Evolutionary conservation across 2,888 invertebrate genomes (phyloP), one percentile per base, ranked within the genome.

Genomic region (Nowickia ferox): DNA sequence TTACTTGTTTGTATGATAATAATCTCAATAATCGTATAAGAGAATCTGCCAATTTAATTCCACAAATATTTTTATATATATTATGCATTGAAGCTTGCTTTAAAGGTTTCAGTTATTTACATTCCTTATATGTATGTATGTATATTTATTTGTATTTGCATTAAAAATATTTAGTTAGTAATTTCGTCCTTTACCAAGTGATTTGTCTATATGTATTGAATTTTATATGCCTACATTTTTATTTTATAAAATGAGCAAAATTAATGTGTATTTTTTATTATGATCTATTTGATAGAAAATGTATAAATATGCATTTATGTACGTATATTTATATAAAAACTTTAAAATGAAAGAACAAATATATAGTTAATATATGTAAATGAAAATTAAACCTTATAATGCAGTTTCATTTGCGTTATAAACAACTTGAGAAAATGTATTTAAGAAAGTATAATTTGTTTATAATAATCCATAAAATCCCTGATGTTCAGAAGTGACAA

Each of bases 261-360:
- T 82, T 72, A 66, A 83, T 83, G 44, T 83, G 57, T 75, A 79
- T 69, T 79, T 30, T 83, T 84, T 84, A 68, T 84, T 84, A 68
- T 61, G 48, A 84, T 79, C 53, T 84, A 78, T 79, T 79, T 84
- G 63, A 61, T 84, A 79, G 66, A 51, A 84, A 79, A 63, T 79
- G 17, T 79, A 30, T 30, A 30, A 30, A 30, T 30, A 30, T 30
- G 30, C 30, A 30, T 30, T n/a, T n/a, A n/a, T n/a, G n/a, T n/a
- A n/a, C n/a, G 6, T 30, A 48, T 75, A 44, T 84, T 42, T 71
- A 66, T 66, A 59, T 51, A 68, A 48, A 55, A 59, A 46, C 53
- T 19, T 55, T 75, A 38, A 77, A 46, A 68, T 40, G 10, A 19
- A 30, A n/a, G 42, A 75, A 76, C n/a, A n/a, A 72, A 59, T 74